Conservation (phyloP, 2,797 vertebrate species). For the Naso thynnoides region DNA sequence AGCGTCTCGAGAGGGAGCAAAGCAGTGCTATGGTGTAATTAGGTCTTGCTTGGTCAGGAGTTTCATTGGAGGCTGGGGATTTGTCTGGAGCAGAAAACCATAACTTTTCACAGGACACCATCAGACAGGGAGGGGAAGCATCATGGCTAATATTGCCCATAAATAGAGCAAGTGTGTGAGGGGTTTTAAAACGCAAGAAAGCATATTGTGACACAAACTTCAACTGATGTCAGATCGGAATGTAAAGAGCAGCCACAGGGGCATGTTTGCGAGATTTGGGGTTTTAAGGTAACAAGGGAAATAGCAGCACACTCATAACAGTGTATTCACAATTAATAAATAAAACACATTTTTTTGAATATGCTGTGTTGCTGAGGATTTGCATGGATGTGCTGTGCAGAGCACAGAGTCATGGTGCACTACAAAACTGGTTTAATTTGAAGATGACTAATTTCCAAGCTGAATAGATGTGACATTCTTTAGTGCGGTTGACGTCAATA, state of each 20-base stretch:
- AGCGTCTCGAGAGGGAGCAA: constrained; percentile 37
- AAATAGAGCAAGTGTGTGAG: constrained; percentile 2
- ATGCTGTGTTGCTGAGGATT: too few relatives aligned
- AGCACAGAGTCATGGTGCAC: too few relatives aligned
- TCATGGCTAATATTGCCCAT: constrained; percentile 15
- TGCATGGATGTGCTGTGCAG: too few relatives aligned
- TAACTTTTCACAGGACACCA: constrained; percentile 37
- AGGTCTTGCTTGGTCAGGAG: constrained; percentile 64
- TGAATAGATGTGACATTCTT: too few relatives aligned
- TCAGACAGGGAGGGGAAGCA: constrained; percentile 11
- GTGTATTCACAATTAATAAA: too few relatives aligned
- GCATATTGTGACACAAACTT: background rate
- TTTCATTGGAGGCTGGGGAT: constrained; percentile 54
- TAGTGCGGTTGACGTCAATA: too few relatives aligned
- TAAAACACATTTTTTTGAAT: too few relatives aligned
- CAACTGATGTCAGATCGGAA: background rate
- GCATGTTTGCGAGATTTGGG: background rate
- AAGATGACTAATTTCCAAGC: too few relatives aligned
- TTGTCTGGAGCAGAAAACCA: constrained; percentile 26
- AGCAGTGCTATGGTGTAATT: constrained; percentile 54
- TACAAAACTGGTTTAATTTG: too few relatives aligned
- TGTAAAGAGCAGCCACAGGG: background rate
- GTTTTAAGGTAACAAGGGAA: too few relatives aligned
- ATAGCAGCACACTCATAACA: too few relatives aligned
- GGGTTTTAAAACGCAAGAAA: background rate